A percentile compares a stretch with the other conserved stretches of the same genome.
These are phyloP conservation scores for Drosophila eugracilis DNA, from an alignment of 1,140 invertebrate species.

Conservation along the genomic window DNA sequence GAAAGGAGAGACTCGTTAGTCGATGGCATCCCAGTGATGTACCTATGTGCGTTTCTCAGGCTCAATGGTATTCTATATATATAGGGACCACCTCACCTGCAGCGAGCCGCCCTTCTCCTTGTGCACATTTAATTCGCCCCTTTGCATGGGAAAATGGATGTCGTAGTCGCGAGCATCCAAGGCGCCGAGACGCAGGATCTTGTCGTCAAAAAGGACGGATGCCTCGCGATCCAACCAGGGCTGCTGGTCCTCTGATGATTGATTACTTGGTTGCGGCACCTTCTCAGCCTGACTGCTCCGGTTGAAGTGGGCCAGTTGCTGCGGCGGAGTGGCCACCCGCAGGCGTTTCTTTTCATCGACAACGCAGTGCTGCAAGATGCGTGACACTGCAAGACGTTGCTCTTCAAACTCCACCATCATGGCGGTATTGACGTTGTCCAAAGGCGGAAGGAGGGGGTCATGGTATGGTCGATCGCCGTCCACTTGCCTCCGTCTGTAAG, in stretches of 20 bases:
- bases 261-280: constrained; percentile 59
- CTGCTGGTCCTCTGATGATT: neutral
- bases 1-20: neutral
- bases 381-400: constrained; percentile 91
- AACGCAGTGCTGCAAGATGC: constrained; percentile 93
- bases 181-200: constrained; percentile 87
- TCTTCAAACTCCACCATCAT: constrained; percentile 91
- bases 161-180: constrained; percentile 91
- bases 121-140: constrained; percentile 95
- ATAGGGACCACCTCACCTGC: constrained; percentile 77
- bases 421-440: constrained; percentile 40
- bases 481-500: constrained; percentile 87
- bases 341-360: constrained; percentile 91
- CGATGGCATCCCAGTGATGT: too few species aligned
- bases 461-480: constrained; percentile 89
- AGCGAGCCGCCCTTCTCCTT: constrained; percentile 93
- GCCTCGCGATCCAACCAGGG: constrained; percentile 37
- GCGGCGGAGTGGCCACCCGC: constrained; percentile 93
- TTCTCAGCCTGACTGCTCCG: constrained; percentile 90
- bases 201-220: constrained; percentile 56
- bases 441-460: constrained; percentile 83
- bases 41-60: too few species aligned
- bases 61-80: too few species aligned
- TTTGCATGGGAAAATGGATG: constrained; percentile 94
- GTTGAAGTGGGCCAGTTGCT: constrained; percentile 94